Evolutionary conservation across 2,797 vertebrate species (phyloP).

Genomic region (Clarias laeviceps): DNA sequence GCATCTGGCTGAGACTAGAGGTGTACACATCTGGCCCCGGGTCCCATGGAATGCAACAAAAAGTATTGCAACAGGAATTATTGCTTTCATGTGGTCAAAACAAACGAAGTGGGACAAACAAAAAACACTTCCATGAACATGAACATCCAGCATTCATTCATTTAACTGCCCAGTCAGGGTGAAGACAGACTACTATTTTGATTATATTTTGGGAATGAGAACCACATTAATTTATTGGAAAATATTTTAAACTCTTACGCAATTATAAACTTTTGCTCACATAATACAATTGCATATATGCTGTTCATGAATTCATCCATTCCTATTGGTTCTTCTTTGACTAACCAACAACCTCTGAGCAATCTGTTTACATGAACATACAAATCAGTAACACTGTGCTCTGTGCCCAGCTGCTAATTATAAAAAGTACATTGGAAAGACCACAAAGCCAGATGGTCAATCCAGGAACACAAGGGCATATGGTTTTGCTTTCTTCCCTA

Average conservation of each 20-base stretch:
- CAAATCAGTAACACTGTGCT: not conserved
- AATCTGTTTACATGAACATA: not conserved
- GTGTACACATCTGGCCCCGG: conserved; percentile 11
- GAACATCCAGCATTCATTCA: not conserved
- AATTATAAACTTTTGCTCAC: not conserved
- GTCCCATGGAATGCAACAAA: not conserved
- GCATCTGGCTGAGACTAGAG: not conserved
- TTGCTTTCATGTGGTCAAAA: not conserved
- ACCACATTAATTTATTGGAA: not conserved
- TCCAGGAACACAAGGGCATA: conserved; percentile 67
- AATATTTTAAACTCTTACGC: not conserved
- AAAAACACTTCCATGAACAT: not conserved
- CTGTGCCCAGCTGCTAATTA: conserved; percentile 16
- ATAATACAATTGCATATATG: not conserved
- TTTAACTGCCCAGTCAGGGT: not conserved
- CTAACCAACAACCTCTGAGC: not conserved
- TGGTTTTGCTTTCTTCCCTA: conserved; percentile 69
- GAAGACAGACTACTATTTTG: not conserved
- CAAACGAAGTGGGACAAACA: not conserved
- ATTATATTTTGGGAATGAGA: not conserved
- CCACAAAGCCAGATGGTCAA: conserved; percentile 64
- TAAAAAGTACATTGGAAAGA: conserved; percentile 38
- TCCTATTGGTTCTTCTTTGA: not conserved
- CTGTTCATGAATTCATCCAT: not conserved
- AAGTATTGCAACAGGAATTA: not conserved